Percentiles rank a stretch among this genome's conserved stretches.
phyloP scores from a whole-genome alignment of 2,113 vertebrate species.

The Lampris incognitus region DNA sequence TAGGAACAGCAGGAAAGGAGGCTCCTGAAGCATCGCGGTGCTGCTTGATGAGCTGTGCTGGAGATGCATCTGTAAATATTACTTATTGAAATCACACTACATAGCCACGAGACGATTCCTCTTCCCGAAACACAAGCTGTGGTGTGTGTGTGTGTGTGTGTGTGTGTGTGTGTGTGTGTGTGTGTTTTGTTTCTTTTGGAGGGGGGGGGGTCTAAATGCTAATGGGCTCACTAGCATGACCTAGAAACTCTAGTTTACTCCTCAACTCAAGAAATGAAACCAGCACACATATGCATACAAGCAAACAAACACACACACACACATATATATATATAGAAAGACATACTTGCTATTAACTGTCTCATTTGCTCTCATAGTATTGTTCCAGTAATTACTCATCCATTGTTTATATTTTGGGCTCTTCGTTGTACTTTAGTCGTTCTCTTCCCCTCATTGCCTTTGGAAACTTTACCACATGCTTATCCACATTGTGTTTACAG shows the following conservation, averaged over 20 bases:
- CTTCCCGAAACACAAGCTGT: slow-evolving; percentile 68
- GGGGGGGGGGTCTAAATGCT: slow-evolving; percentile 57
- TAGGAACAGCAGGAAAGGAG: slow-evolving; percentile 43
- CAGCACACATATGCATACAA: slow-evolving; percentile 10
- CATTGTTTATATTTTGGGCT: slow-evolving; percentile 5
- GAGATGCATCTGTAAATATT: slow-evolving; percentile 75
- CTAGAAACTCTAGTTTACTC: slow-evolving; percentile 62
- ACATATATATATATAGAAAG: background rate
- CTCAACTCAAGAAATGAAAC: slow-evolving; percentile 33
- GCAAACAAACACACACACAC: slow-evolving; percentile 6
- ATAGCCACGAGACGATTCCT: slow-evolving; percentile 66
- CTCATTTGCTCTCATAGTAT: slow-evolving; percentile 45
- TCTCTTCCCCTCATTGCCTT: background rate
- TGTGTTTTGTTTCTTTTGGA: background rate
- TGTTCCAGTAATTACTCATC: slow-evolving; percentile 41
- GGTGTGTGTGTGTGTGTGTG: slow-evolving; percentile 2
- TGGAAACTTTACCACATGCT: background rate
- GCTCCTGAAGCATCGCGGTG: slow-evolving; percentile 55
- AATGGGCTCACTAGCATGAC: slow-evolving; percentile 72
- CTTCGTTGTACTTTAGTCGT: background rate
- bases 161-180: no score
- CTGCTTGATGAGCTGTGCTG: slow-evolving; percentile 66
- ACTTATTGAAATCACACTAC: slow-evolving; percentile 72
- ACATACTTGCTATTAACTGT: slow-evolving; percentile 23
- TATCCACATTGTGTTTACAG: background rate